Evolutionary conservation across 1,140 invertebrate species (phyloP), one percentile per base, ranked within the genome.

Genomic region (Drosophila dunni): DNA sequence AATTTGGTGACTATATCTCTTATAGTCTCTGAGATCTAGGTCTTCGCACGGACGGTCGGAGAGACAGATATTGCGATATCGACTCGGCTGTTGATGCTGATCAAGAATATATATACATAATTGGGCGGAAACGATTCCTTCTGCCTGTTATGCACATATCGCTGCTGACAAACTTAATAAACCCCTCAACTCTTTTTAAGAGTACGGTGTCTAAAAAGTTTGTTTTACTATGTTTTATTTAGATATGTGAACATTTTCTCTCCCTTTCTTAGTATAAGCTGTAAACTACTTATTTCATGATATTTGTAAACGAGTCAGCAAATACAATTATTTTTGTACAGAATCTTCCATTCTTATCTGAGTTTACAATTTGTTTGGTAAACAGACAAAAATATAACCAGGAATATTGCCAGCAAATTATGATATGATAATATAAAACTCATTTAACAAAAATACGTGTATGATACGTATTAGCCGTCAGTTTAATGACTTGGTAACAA

Each of bases 351-450:
- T 11, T 20, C 4, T 51, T 70, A 70, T 75, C 66, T 57, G 0
- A 15, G 1, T 34, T 54, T 8, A 9, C 15, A 45, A 46, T 54
- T 42, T 71, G 20, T 56, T 67, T 45, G 44, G n/a, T 6, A 42
- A 38, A 67, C 42, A 48, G 11, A 13, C 4, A 38, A 17, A 56
- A 64, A 64, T 36, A 60, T n/a, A 58, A 48, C 36, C 2, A 10
- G 29, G 63, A 44, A 56, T 20, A 24, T 64, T 60, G 33, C 60
- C 60, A 71, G 54, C 34, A 42, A 65, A 71, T 65, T 48, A 46
- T 75, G 17, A 58, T 40, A 69, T 17, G 9, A 48, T 62, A 57
- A 54, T 45, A 69, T 61, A 40, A 69, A 63, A 63, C 40, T 63
- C 45, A 64, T 71, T 58, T 58, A 38, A 7, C 34, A 71, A 46